Evolutionary conservation across 2,888 invertebrate genomes (phyloP).

Genomic region (Odontothrips loti): DNA sequence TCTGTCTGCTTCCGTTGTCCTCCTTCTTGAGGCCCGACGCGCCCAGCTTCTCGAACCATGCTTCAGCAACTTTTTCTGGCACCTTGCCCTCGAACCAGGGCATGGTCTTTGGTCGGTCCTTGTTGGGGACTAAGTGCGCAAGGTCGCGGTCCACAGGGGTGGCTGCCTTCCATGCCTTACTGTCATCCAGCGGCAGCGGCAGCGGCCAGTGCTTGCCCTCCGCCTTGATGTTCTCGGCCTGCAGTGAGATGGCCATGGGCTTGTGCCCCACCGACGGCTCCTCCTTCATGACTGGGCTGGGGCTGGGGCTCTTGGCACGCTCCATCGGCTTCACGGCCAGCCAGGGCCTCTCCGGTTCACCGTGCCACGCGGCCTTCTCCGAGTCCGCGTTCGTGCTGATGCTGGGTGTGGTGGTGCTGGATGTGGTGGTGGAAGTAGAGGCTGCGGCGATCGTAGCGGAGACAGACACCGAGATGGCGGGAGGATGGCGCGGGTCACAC

Average conservation of each 20-base stretch:
- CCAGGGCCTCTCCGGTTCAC: not conserved
- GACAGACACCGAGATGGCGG: not conserved
- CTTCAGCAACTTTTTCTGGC: not conserved
- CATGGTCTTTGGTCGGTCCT: not conserved
- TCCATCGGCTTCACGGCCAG: conserved; percentile 11
- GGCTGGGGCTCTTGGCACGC: conserved; percentile 1
- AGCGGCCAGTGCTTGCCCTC: not conserved
- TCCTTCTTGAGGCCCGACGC: not conserved
- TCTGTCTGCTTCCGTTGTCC: not conserved
- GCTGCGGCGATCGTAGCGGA: not conserved
- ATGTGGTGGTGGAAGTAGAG: not conserved
- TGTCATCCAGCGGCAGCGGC: not conserved
- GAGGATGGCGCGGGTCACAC: conserved; percentile 27
- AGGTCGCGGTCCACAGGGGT: not conserved
- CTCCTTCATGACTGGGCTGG: conserved; percentile 6
- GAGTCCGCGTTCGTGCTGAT: not conserved
- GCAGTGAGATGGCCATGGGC: not conserved
- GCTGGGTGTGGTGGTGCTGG: not conserved
- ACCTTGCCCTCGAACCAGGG: conserved; percentile 7
- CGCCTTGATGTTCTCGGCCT: conserved; percentile 7
- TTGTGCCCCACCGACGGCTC: not conserved
- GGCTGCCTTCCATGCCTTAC: not conserved
- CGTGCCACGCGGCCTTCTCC: not conserved
- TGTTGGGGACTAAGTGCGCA: not conserved
- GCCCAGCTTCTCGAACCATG: conserved; percentile 11